phyloP scores from a whole-genome alignment of 2,113 vertebrate genomes.

The Nasalis larvatus region DNA sequence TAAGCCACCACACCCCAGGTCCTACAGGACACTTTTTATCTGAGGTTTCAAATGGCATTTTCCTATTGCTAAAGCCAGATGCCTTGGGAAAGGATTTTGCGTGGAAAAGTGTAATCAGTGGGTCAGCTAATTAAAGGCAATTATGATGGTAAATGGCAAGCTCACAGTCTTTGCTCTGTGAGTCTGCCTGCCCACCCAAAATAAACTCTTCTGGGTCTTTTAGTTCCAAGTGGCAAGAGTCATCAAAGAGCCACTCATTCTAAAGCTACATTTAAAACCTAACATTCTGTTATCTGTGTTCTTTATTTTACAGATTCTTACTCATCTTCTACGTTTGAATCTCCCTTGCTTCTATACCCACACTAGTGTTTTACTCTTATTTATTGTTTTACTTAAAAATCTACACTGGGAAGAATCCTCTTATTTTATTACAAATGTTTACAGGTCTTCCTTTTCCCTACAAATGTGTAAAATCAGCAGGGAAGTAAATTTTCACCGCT shows the following conservation, averaged over 20 bases:
- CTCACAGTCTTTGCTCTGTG: background rate
- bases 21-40: background rate
- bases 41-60: background rate
- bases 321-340: background rate
- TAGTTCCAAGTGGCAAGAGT: background rate
- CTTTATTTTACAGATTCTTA: background rate
- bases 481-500: background rate
- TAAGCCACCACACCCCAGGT: too few species aligned
- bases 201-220: constrained; percentile 1
- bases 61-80: background rate
- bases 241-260: background rate
- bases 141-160: background rate
- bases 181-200: background rate
- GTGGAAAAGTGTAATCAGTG: background rate
- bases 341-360: background rate
- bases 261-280: background rate
- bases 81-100: background rate
- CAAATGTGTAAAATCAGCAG: background rate
- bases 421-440: background rate
- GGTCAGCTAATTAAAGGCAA: background rate
- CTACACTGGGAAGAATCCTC: background rate
- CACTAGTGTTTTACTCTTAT: background rate
- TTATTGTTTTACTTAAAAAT: background rate
- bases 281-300: background rate
- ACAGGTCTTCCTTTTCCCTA: background rate